These are phyloP conservation scores for Nannoperca australis DNA, from an alignment of 2,797 vertebrate genomes.

Conservation along the genomic window DNA sequence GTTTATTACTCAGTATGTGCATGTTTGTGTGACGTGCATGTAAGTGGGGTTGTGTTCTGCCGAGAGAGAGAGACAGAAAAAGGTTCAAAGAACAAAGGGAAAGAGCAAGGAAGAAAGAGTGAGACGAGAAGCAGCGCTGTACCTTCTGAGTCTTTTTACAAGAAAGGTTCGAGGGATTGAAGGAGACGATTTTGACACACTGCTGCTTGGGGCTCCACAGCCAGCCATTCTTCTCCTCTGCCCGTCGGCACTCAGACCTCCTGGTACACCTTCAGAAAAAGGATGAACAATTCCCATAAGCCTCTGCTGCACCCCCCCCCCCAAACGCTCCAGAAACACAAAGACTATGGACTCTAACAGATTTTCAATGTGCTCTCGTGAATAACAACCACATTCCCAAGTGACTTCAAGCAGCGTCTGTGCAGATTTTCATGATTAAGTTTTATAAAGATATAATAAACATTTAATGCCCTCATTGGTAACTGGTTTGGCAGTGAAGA, in stretches of 20 bases:
- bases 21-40: slow-evolving; percentile 47
- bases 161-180: slow-evolving; percentile 92
- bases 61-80: slow-evolving; percentile 8
- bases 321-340: slow-evolving; percentile 25
- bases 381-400: slow-evolving; percentile 33
- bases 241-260: slow-evolving; percentile 89
- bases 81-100: slow-evolving; percentile 39
- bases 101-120: not conserved
- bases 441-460: slow-evolving; percentile 17
- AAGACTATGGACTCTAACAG: slow-evolving; percentile 14
- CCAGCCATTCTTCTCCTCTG: slow-evolving; percentile 91
- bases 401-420: slow-evolving; percentile 9
- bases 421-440: slow-evolving; percentile 22
- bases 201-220: slow-evolving; percentile 92
- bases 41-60: slow-evolving; percentile 25
- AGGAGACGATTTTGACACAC: slow-evolving; percentile 90
- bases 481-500: not conserved
- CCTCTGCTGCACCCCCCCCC: slow-evolving; percentile 32
- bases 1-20: slow-evolving; percentile 58
- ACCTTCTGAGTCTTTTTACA: slow-evolving; percentile 86
- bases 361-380: slow-evolving; percentile 22
- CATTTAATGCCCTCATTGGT: not conserved
- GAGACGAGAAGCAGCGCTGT: slow-evolving; percentile 34
- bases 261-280: slow-evolving; percentile 89
- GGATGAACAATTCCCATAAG: slow-evolving; percentile 67